Base-by-base conservation (phyloP, 1,140 invertebrate species). In the Nylanderia fulva region DNA sequence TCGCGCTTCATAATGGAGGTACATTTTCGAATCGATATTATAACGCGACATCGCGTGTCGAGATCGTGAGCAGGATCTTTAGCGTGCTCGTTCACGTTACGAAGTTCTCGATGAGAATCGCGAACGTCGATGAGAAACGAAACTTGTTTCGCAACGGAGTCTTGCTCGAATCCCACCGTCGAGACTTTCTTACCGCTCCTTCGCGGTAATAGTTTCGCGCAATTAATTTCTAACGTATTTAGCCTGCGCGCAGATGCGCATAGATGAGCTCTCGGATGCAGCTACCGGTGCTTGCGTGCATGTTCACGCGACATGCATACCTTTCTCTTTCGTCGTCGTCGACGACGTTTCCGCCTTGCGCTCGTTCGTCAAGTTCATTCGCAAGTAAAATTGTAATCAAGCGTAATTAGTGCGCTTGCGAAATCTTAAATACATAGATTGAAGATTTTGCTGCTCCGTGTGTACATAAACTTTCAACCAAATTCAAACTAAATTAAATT, bases 141-240 rank as follows among this genome's bases (percentile, higher is more conserved):
- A 88, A 87, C 69, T 87, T 86, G 42, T 45, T 52, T 54, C 58
- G 39, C 48, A 13, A n/a, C n/a, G n/a, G 48, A 52, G 2, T 48
- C 24, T 39, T 18, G 18, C n/a, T 39, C 8, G 18, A 56, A 27
- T 13, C 39, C 36, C 9, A 29, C 7, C 24, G 27, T 42, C 60
- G 36, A 11, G 33, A 60, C 29, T 72, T 85, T 88, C 75, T 86
- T 86, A 87, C 69, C 48, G 85, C 71, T 84, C 58, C 54, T 80
- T 52, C 71, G 64, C 56, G 71, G 71, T 87, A 87, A 87, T 86
- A 84, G 85, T 88, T 84, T 75, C 66, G 71, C 71, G 79, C 79
- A 87, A 88, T 80, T 87, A 88, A 84, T 88, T 88, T 86, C 58
- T 85, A 77, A 72, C 69, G 64, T 60, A 64, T 75, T 71, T 64